Conservation (phyloP, 2,113 vertebrate species). For the Xiphophorus couchianus region DNA sequence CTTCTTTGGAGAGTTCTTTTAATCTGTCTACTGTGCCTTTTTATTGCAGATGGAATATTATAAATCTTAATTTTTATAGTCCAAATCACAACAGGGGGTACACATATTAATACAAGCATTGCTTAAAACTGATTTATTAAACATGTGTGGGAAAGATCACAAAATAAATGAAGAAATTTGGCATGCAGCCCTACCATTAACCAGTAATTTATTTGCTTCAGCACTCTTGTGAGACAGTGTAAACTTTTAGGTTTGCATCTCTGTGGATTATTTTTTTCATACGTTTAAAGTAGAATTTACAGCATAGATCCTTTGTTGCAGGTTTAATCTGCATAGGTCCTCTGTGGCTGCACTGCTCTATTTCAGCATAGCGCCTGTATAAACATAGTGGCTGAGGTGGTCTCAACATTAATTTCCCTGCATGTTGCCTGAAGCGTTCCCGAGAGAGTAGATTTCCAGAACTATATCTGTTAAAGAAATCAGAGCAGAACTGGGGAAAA, state of each 20-base stretch:
- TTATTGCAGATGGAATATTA: constrained; percentile 24
- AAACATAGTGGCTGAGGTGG: constrained; percentile 42
- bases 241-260: constrained; percentile 15
- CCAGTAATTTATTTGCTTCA: constrained; percentile 45
- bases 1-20: constrained; percentile 31
- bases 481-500: constrained; percentile 15
- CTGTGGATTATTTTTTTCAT: constrained; percentile 29
- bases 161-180: constrained; percentile 43
- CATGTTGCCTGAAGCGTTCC: constrained; percentile 47
- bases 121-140: constrained; percentile 37
- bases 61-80: constrained; percentile 41
- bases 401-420: constrained; percentile 35
- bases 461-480: constrained; percentile 40
- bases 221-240: constrained; percentile 31
- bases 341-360: constrained; percentile 28
- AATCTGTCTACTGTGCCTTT: constrained; percentile 17
- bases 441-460: constrained; percentile 37
- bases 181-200: constrained; percentile 28
- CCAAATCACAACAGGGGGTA: constrained; percentile 27
- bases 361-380: constrained; percentile 38
- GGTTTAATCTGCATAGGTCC: constrained; percentile 42
- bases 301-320: constrained; percentile 30
- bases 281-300: constrained; percentile 31
- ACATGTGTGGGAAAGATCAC: constrained; percentile 23
- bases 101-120: constrained; percentile 24